These are phyloP conservation scores for Pelosia muscerda DNA, from an alignment of 2,888 invertebrate genomes.

Conservation along the genomic window DNA sequence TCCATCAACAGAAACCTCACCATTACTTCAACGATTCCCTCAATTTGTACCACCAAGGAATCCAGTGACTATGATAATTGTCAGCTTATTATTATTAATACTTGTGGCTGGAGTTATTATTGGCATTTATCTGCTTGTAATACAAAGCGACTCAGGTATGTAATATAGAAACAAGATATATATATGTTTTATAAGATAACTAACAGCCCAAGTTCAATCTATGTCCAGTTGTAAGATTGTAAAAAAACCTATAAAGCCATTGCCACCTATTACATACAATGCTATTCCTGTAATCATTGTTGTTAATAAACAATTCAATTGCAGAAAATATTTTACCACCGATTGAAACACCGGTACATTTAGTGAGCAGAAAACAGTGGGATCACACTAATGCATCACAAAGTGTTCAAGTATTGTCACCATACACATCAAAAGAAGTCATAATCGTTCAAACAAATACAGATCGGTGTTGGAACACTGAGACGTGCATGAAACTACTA, in stretches of 20 bases:
- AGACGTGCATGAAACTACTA: slow-evolving; percentile 67
- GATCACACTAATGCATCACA: slow-evolving; percentile 33
- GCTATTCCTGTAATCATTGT: not conserved
- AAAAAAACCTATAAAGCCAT: too few relatives aligned
- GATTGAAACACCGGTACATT: slow-evolving; percentile 59
- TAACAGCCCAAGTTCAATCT: too few relatives aligned
- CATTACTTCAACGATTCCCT: slow-evolving; percentile 65
- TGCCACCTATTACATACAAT: too few relatives aligned
- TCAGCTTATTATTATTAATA: slow-evolving; percentile 63
- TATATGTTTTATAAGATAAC: not conserved
- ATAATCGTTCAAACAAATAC: slow-evolving; percentile 79
- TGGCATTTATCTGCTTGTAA: slow-evolving; percentile 73
- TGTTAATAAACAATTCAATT: slow-evolving; percentile 34
- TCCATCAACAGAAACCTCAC: slow-evolving; percentile 61
- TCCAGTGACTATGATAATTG: slow-evolving; percentile 55
- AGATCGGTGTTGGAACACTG: slow-evolving; percentile 60
- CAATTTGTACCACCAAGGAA: slow-evolving; percentile 34
- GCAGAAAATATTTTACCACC: slow-evolving; percentile 74
- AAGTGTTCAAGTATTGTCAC: slow-evolving; percentile 18
- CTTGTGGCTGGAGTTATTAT: slow-evolving; percentile 71
- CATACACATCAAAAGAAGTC: slow-evolving; percentile 63
- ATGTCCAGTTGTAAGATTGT: too few relatives aligned
- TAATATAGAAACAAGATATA: slow-evolving; percentile 17
- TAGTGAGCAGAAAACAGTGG: slow-evolving; percentile 62
- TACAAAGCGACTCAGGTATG: slow-evolving; percentile 71